Evolutionary conservation across 2,113 vertebrate species (phyloP).

Genomic region (Polypterus senegalus): DNA sequence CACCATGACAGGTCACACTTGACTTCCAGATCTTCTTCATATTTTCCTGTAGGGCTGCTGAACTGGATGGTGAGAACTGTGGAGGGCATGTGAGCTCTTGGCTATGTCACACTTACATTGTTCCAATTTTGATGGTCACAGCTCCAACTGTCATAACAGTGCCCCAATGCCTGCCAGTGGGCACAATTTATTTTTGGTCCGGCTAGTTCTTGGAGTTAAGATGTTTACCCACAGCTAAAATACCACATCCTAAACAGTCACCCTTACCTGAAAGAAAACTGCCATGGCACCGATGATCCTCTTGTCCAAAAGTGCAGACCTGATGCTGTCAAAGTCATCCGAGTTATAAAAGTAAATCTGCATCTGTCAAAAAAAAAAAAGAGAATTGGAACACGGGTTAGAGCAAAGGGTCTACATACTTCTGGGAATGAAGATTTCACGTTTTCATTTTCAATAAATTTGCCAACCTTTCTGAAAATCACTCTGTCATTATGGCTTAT

Average conservation of each 20-base stretch:
- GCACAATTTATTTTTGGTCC: too few relatives aligned
- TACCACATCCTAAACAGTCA: constrained; percentile 21
- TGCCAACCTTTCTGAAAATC: background rate
- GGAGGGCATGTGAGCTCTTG: too few relatives aligned
- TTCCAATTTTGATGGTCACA: too few relatives aligned
- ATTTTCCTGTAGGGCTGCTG: too few relatives aligned
- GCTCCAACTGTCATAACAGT: too few relatives aligned
- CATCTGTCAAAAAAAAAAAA: constrained; percentile 62
- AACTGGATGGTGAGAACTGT: too few relatives aligned
- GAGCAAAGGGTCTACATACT: background rate
- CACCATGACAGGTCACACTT: too few relatives aligned
- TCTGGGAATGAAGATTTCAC: background rate
- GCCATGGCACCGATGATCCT: constrained; percentile 81
- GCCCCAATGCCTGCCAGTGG: too few relatives aligned
- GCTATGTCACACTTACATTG: too few relatives aligned
- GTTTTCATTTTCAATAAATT: background rate
- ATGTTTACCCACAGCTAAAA: constrained; percentile 10
- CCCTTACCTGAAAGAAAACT: constrained; percentile 86
- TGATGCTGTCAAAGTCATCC: constrained; percentile 89
- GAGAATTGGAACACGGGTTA: background rate
- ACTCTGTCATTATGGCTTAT: too few relatives aligned
- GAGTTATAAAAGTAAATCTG: constrained; percentile 97
- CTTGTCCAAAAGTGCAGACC: constrained; percentile 74
- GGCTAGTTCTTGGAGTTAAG: too few relatives aligned
- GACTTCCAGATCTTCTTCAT: too few relatives aligned